Percentiles rank a stretch among this genome's conserved stretches.
These are phyloP conservation scores for Zoanthus sociatus DNA, from an alignment of 92 coral and sea anemone species.

Conservation along the genomic window DNA sequence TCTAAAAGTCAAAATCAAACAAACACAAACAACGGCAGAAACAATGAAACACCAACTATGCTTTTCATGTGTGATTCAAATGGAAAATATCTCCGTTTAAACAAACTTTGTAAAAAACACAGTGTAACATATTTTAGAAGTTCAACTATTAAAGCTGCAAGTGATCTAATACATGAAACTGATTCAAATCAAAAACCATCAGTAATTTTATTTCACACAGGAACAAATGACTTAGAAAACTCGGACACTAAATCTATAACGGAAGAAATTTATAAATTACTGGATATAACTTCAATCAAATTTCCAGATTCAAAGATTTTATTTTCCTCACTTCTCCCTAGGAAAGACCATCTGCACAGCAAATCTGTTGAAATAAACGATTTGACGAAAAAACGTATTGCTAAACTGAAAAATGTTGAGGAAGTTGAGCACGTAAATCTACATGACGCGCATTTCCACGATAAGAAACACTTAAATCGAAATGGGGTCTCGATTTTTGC, in stretches of 20 bases:
- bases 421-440: slow-evolving; percentile 10
- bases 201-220: slow-evolving; percentile 45
- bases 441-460: slow-evolving; percentile 6
- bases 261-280: slow-evolving; percentile 17
- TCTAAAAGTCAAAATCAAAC: too few species aligned
- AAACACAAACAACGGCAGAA: too few species aligned
- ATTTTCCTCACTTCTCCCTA: slow-evolving; percentile 23
- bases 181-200: slow-evolving; percentile 20
- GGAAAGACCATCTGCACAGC: slow-evolving; percentile 34
- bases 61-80: slow-evolving; percentile 22
- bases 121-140: slow-evolving; percentile 20
- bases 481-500: slow-evolving; percentile 49
- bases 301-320: slow-evolving; percentile 44
- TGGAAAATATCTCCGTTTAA: slow-evolving; percentile 15
- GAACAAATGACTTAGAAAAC: slow-evolving; percentile 59
- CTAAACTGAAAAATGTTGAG: slow-evolving; percentile 6
- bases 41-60: neutral
- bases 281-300: slow-evolving; percentile 17
- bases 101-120: slow-evolving; percentile 29
- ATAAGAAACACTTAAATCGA: slow-evolving; percentile 54
- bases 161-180: slow-evolving; percentile 22
- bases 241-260: slow-evolving; percentile 21
- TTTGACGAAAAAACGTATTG: neutral
- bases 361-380: neutral
- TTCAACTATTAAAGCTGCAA: slow-evolving; percentile 19